Conservation (phyloP, 2,888 invertebrate species). For the Tenthredo mesomela region DNA sequence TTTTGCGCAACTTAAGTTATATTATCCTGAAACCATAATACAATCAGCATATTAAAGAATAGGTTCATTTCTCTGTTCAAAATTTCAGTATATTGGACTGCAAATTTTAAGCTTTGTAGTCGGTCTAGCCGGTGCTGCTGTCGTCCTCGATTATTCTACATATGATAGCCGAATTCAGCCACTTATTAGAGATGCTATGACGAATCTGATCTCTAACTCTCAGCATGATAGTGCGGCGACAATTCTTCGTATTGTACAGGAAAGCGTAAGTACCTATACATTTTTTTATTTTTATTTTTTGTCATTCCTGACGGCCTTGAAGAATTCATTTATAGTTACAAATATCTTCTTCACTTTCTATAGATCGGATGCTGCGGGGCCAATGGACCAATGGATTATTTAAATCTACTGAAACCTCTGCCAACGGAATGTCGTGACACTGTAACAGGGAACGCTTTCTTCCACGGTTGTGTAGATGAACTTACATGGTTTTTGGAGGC, state of each 20-base stretch:
- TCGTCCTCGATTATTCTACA: constrained; percentile 89
- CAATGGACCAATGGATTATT: constrained; percentile 91
- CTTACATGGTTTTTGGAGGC: constrained; percentile 93
- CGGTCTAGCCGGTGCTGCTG: constrained; percentile 87
- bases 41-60: constrained; percentile 36
- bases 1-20: constrained; percentile 5
- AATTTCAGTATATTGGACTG: constrained; percentile 85
- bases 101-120: constrained; percentile 87
- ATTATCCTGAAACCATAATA: neutral
- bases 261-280: constrained; percentile 84
- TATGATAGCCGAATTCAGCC: constrained; percentile 90
- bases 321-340: neutral
- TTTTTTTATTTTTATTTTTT: neutral
- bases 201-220: constrained; percentile 87
- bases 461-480: constrained; percentile 93
- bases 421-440: constrained; percentile 92
- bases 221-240: constrained; percentile 84
- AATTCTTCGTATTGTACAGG: constrained; percentile 89
- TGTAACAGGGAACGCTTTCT: constrained; percentile 93
- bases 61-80: constrained; percentile 59
- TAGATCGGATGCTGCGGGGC: constrained; percentile 96
- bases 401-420: constrained; percentile 87
- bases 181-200: constrained; percentile 85
- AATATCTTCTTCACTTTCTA: constrained; percentile 12
- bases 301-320: neutral